These are phyloP conservation scores for Brachionus manjavacas DNA, from an alignment of 1,140 invertebrate species.

Conservation along the genomic window DNA sequence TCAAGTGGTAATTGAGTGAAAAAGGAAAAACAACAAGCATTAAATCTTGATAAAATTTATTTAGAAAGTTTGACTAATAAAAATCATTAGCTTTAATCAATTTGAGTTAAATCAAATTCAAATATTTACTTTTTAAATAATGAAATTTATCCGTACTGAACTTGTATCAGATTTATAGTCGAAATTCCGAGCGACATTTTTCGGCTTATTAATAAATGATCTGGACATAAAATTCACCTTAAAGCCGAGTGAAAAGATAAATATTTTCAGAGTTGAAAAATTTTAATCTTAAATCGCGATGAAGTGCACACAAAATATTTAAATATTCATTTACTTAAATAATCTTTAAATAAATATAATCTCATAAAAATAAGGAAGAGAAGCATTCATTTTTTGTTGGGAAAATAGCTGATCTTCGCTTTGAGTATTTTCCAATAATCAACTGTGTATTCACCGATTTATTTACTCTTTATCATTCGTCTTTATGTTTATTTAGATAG, in stretches of 20 bases:
- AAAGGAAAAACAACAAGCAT: neutral
- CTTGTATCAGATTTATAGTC: neutral
- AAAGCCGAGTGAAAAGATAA: slow-evolving; percentile 12
- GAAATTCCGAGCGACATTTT: slow-evolving; percentile 2
- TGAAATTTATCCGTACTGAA: slow-evolving; percentile 5
- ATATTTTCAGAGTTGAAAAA: slow-evolving; percentile 27
- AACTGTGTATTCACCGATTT: slow-evolving; percentile 11
- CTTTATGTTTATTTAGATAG: neutral
- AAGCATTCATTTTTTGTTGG: neutral
- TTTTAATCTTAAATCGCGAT: slow-evolving; percentile 22
- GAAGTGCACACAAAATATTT: neutral
- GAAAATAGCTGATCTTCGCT: slow-evolving; percentile 12
- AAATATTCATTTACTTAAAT: neutral
- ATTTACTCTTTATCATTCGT: slow-evolving; percentile 6
- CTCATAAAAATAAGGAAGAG: neutral
- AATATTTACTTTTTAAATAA: slow-evolving; percentile 15
- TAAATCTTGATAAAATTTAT: neutral
- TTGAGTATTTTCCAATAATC: neutral
- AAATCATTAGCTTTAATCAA: neutral
- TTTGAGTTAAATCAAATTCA: slow-evolving; percentile 5
- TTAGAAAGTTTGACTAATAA: slow-evolving; percentile 1
- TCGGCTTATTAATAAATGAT: slow-evolving; percentile 30
- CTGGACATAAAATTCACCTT: neutral
- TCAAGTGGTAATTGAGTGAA: slow-evolving; percentile 11
- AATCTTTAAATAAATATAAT: slow-evolving; percentile 36